Evolutionary conservation across 2,113 vertebrate species (phyloP), one percentile per base, ranked within the genome.

Genomic region (Pongo pygmaeus): DNA sequence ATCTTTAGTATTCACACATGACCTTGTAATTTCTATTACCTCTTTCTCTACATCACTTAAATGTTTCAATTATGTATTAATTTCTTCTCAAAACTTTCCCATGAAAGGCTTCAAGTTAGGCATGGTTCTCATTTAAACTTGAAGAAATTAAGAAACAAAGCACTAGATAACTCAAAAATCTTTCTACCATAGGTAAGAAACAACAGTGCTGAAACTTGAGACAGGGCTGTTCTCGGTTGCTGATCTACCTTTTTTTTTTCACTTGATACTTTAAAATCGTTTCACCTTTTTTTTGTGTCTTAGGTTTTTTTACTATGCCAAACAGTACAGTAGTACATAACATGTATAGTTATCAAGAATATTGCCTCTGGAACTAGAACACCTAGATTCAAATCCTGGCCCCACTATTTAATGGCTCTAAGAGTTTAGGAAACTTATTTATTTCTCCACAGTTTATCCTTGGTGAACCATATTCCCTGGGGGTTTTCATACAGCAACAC

Each of bases 131-230:
- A 93, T 64, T 86, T 93, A 83, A 87, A 93, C 27, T 50, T 61
- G 27, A 86, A 96, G 61, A 86, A 81, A 97, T 74, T 27, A 72
- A 59, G 35, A 84, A 94, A 69, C 27, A 67, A 90, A 87, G n/a
- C 61, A 80, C 79, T 79, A 91, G 79, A 32, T 86, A 94, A 78
- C 10, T 88, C 30, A 81, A 48, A 95, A 70, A 11, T 50, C 40
- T 80, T 69, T 55, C 32, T 96, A 84, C 48, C 40, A 59, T 8
- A 79, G 8, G 20, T 35, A 88, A 83, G 27, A 69, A 69, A 77
- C 17, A 72, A 35, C 10, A 79, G 13, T 79, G 69, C 11, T 91
- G 35, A 87, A 91, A 11, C 69, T 10, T 16, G 48, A 59, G 38
- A 27, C 35, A 69, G 23, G 9, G 35, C 40, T 88, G 3, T 48